These are phyloP conservation scores for Theristicus caerulescens DNA, from an alignment of 2,113 vertebrate species.

Conservation along the genomic window DNA sequence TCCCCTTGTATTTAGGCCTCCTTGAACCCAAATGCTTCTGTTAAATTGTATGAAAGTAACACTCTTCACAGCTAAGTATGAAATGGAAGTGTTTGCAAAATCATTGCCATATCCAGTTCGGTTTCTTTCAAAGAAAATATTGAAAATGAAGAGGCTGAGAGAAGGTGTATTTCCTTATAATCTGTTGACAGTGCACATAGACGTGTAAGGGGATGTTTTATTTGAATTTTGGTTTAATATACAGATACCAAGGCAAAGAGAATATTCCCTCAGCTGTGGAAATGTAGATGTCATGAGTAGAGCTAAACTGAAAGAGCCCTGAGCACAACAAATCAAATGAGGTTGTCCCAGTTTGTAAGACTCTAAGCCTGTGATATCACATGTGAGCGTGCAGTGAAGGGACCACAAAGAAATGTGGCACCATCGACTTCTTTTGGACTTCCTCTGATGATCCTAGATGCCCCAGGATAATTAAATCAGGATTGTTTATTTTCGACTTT, in stretches of 20 bases:
- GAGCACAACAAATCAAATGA: not conserved
- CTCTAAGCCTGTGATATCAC: not conserved
- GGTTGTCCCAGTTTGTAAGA: not conserved
- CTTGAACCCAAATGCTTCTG: not conserved
- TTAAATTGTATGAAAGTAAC: not conserved
- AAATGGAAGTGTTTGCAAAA: not conserved
- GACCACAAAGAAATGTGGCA: not conserved
- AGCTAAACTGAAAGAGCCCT: not conserved
- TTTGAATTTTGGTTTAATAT: not conserved
- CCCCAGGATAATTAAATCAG: not conserved
- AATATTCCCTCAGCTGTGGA: not conserved
- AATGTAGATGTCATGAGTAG: not conserved
- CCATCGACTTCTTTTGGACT: not conserved
- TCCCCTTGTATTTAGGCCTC: fast-evolving
- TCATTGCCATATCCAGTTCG: not conserved
- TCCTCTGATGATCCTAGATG: not conserved
- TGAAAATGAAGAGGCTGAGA: not conserved
- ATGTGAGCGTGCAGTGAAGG: not conserved
- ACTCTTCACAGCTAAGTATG: not conserved
- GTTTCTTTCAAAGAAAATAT: not conserved
- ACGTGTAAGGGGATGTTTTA: fast-evolving
- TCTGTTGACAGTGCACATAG: not conserved
- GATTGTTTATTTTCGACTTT: not conserved
- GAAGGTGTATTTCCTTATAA: not conserved
- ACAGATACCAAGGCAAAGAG: not conserved